These are phyloP conservation scores for Aphelocoma californica DNA, from an alignment of 2,797 vertebrate species.

Conservation along the genomic window DNA sequence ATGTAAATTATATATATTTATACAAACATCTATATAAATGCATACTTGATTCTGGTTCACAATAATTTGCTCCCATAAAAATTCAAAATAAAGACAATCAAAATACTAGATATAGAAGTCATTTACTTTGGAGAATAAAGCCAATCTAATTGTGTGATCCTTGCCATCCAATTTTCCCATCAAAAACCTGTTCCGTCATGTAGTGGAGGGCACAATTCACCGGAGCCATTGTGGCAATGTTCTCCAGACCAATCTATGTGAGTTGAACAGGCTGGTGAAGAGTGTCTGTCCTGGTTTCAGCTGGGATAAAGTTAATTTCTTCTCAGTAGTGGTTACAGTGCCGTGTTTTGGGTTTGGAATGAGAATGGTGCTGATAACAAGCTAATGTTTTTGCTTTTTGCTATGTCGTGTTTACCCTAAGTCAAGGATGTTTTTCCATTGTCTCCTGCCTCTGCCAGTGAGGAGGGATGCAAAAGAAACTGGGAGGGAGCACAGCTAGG, in stretches of 20 bases:
- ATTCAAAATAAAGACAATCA: background rate
- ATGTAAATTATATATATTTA: background rate
- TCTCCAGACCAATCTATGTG: background rate
- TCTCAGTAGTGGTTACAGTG: background rate
- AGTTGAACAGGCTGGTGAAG: background rate
- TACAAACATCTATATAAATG: accelerated
- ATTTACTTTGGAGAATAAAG: background rate
- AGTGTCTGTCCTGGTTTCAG: background rate
- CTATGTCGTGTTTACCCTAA: background rate
- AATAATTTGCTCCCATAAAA: background rate
- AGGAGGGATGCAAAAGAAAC: background rate
- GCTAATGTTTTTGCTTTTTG: background rate
- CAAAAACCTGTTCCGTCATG: background rate
- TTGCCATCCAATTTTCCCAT: background rate
- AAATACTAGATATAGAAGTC: background rate
- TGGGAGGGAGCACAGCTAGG: background rate
- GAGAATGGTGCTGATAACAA: background rate
- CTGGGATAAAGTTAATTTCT: background rate
- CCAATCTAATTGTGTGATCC: accelerated
- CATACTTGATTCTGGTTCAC: background rate
- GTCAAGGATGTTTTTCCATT: background rate
- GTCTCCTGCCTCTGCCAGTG: background rate
- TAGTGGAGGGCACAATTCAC: background rate
- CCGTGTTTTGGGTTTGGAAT: background rate
- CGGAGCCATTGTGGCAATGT: background rate